phyloP scores from a whole-genome alignment of 1,140 invertebrate genomes.

The Lepidurus couesii region DNA sequence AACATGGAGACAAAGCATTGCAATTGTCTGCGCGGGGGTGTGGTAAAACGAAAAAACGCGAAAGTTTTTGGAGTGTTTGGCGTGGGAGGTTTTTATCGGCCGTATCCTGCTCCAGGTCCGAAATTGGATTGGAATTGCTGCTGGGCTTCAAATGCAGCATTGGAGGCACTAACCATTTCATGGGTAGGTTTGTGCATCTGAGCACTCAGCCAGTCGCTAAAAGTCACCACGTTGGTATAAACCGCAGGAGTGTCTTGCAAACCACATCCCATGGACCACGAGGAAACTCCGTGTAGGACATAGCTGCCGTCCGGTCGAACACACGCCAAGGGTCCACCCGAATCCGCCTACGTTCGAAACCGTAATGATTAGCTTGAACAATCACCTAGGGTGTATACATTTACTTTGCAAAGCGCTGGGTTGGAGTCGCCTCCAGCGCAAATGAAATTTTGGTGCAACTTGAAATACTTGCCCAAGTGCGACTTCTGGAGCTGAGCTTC shows the following conservation, averaged over 20 bases:
- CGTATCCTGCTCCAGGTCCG: conserved; percentile 31
- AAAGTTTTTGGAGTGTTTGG: background rate
- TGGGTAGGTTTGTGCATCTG: conserved; percentile 27
- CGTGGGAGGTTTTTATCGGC: conserved; percentile 32
- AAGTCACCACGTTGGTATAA: conserved; percentile 26
- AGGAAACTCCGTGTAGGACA: conserved; percentile 65
- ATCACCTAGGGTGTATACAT: conserved; percentile 31
- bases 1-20: background rate
- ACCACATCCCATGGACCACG: conserved; percentile 59
- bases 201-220: conserved; percentile 24
- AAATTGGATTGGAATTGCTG: conserved; percentile 32
- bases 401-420: conserved; percentile 50
- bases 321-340: conserved; percentile 70
- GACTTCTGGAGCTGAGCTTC: conserved; percentile 43
- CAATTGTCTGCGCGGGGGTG: conserved; percentile 11
- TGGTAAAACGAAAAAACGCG: background rate
- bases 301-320: conserved; percentile 60
- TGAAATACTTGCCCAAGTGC: conserved; percentile 44
- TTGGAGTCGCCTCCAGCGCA: conserved; percentile 43
- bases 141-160: conserved; percentile 31
- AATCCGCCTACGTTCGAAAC: conserved; percentile 57
- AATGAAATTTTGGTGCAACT: conserved; percentile 47
- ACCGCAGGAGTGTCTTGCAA: conserved; percentile 26
- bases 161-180: conserved; percentile 27
- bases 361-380: conserved; percentile 41